Evolutionary conservation across 2,113 vertebrate species (phyloP), one percentile per base, ranked within the genome.

Genomic region (Isichthys henryi): DNA sequence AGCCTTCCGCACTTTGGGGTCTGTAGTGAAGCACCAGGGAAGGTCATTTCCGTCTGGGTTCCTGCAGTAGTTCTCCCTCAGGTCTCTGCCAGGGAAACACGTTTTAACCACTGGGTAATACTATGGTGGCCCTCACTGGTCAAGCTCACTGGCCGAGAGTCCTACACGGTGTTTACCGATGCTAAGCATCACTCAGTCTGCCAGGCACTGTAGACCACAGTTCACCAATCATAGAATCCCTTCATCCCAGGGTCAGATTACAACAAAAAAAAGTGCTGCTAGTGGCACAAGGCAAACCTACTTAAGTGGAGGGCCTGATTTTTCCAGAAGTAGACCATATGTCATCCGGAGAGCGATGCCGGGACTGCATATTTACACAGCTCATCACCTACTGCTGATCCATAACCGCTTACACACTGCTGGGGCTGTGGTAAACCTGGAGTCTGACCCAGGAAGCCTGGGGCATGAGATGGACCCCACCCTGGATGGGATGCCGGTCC

Each of bases 21-120:
- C 97, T 52, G 96, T 97, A 66, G 98, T 99, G 94, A 99, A 99
- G 94, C 98, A 99, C 98, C 98, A 99, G 17, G 98, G 98, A 91
- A 95, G 96, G 93, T 99, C 97, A 92, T 96, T 96, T 84, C 98
- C 98, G 94, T 99, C 97, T 93, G 98, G 98, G 94, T 99, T 99
- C 92, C 98, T 96, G 93, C 98, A 99, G 93, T 97, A 99, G 95
- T 99, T 99, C 93, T 99, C 98, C 92, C 94, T 96, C 92, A 99
- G 93, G 94, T 99, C 98, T 92, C 98, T 99, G 91, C 31, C 92
- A 92, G 89, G 88, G 66, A 92, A 58, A 90, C 49, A 82, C 2
- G 82, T 35, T 17, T 21, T 87, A 56, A 27, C 86, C 8, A 0
- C 45, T 86, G 23, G 23, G 23, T 48, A n/a, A 80, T 86, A 10